phyloP scores from a whole-genome alignment of 2,888 invertebrate genomes.

The Pegoplata infirma region DNA sequence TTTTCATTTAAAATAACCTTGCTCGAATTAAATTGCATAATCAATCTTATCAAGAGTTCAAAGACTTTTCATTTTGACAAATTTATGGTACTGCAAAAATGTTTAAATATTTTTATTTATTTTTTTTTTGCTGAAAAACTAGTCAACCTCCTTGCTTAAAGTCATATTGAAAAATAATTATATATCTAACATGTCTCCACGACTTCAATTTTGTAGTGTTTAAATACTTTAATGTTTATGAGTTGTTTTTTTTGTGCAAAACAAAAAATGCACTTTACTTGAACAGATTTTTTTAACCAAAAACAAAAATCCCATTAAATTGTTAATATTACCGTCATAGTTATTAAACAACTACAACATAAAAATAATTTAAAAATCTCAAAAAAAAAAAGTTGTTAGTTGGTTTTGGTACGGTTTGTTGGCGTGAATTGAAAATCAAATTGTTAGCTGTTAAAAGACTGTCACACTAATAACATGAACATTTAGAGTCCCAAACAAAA shows the following conservation, averaged over 20 bases:
- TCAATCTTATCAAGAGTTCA: constrained; percentile 36
- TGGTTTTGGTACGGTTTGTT: constrained; percentile 34
- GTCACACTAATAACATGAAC: constrained; percentile 54
- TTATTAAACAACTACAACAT: constrained; percentile 30
- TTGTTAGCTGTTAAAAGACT: constrained; percentile 48
- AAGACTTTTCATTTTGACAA: constrained; percentile 30
- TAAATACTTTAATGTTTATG: constrained; percentile 17
- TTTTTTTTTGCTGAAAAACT: constrained; percentile 5
- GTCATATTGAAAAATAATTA: constrained; percentile 39
- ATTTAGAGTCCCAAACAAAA: constrained; percentile 15
- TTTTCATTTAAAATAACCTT: constrained; percentile 55
- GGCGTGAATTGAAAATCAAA: constrained; percentile 54
- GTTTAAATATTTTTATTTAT: constrained; percentile 21
- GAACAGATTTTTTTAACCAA: neutral
- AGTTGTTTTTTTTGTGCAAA: neutral
- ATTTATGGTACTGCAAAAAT: constrained; percentile 21
- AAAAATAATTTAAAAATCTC: constrained; percentile 19
- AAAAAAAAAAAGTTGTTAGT: constrained; percentile 33
- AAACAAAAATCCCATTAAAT: constrained; percentile 27
- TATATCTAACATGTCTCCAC: constrained; percentile 10
- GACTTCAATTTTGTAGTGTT: constrained; percentile 17
- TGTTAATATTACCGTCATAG: constrained; percentile 9
- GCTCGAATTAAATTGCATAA: constrained; percentile 20
- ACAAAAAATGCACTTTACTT: constrained; percentile 41
- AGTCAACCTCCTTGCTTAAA: constrained; percentile 1